phyloP scores from a whole-genome alignment of 2,888 invertebrate species.

The Dione juno region DNA sequence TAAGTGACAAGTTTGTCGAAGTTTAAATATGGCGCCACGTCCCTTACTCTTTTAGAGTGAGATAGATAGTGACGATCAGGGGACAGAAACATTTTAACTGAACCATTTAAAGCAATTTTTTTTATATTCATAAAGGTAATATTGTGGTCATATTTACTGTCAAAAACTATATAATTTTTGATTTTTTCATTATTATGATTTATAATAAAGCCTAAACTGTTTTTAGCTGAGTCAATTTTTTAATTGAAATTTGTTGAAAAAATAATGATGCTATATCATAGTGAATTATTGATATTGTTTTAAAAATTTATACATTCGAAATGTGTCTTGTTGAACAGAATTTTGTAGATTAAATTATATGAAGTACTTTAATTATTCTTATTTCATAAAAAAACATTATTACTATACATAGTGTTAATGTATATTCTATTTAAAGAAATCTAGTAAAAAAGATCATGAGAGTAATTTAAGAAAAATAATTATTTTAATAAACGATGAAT shows the following conservation, averaged over 20 bases:
- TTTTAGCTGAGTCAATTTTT: too few species aligned
- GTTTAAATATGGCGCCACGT: constrained; percentile 66
- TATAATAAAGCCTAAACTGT: too few species aligned
- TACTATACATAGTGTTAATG: too few species aligned
- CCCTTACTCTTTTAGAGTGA: constrained; percentile 56
- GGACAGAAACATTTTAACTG: constrained; percentile 31
- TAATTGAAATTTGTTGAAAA: too few species aligned
- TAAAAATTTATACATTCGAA: too few species aligned
- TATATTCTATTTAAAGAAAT: not conserved
- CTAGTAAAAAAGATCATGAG: not conserved
- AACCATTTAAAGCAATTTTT: not conserved
- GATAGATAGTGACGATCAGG: constrained; percentile 53
- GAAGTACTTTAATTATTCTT: too few species aligned
- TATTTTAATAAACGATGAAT: not conserved
- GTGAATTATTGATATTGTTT: too few species aligned
- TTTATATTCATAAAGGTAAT: not conserved
- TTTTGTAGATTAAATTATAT: too few species aligned
- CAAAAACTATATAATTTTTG: not conserved
- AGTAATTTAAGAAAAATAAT: not conserved
- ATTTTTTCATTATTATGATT: not conserved
- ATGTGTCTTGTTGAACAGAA: too few species aligned
- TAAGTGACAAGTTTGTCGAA: constrained; percentile 57
- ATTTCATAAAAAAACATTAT: too few species aligned
- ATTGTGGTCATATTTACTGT: not conserved
- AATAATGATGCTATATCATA: too few species aligned